Conservation (phyloP, 2,888 invertebrate genomes). For the Crossocerus cetratus region DNA sequence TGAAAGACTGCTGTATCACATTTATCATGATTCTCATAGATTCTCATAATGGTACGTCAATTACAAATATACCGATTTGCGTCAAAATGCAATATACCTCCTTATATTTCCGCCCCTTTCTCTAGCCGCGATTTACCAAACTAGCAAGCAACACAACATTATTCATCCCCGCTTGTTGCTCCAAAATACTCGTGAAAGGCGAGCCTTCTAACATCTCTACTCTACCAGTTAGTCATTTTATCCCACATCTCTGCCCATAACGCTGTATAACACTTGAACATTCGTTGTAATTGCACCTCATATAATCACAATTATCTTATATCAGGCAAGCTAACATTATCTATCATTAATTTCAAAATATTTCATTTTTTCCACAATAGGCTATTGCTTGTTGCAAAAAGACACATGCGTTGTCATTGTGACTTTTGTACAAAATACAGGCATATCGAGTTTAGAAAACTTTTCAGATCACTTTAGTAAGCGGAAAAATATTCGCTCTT, state of each 20-base stretch:
- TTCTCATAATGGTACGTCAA: slow-evolving; percentile 43
- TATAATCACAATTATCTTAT: slow-evolving; percentile 46
- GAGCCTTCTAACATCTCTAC: slow-evolving; percentile 32
- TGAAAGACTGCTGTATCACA: slow-evolving; percentile 59
- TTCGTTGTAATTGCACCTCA: slow-evolving; percentile 51
- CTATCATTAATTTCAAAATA: slow-evolving; percentile 42
- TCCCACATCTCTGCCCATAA: slow-evolving; percentile 19
- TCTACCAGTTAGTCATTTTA: slow-evolving; percentile 19
- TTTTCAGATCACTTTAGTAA: slow-evolving; percentile 29
- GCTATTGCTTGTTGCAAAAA: slow-evolving; percentile 54
- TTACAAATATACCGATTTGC: slow-evolving; percentile 41
- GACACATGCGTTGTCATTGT: slow-evolving; percentile 40
- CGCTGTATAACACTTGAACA: slow-evolving; percentile 43
- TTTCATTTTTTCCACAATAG: slow-evolving; percentile 23
- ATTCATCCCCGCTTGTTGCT: slow-evolving; percentile 33
- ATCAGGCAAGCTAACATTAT: slow-evolving; percentile 31
- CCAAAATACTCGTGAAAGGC: slow-evolving; percentile 30
- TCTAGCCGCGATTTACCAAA: slow-evolving; percentile 33
- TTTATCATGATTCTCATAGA: slow-evolving; percentile 41
- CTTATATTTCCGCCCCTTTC: slow-evolving; percentile 11
- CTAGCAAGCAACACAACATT: slow-evolving; percentile 43
- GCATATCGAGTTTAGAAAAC: slow-evolving; percentile 32
- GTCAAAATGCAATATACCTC: slow-evolving; percentile 15
- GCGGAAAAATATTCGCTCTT: slow-evolving; percentile 38
- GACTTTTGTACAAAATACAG: slow-evolving; percentile 44